Percentiles rank a stretch among this genome's conserved stretches.
Conservation (phyloP, 2,888 invertebrate species). For the Lycia hirtaria region DNA sequence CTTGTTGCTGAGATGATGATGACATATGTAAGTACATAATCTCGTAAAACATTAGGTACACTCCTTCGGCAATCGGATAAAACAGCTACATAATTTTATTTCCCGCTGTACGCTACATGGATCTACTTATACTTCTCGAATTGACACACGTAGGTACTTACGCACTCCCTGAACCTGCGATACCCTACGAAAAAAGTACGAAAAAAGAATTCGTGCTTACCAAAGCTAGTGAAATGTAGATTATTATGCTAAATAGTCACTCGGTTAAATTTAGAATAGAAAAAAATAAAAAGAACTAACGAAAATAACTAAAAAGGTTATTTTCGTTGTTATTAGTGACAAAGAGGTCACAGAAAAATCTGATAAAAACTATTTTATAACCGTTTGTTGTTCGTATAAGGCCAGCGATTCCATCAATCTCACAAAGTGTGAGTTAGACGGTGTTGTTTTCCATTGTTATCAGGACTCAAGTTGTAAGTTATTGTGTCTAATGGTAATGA, state of each 20-base stretch:
- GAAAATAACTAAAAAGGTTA: constrained; percentile 26
- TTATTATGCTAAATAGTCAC: neutral
- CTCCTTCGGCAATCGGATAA: too few relatives aligned
- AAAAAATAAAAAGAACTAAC: constrained; percentile 5
- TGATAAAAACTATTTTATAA: constrained; percentile 71
- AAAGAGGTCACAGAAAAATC: constrained; percentile 53
- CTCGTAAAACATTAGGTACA: too few relatives aligned
- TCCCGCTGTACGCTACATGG: too few relatives aligned
- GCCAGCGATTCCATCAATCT: constrained; percentile 68
- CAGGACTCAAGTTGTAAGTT: neutral
- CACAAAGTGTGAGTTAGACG: constrained; percentile 62
- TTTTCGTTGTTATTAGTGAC: constrained; percentile 51
- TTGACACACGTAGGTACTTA: too few relatives aligned
- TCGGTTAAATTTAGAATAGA: constrained; percentile 4
- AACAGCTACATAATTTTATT: too few relatives aligned
- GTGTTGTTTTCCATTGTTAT: constrained; percentile 58
- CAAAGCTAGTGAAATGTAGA: neutral
- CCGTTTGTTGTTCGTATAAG: constrained; percentile 67
- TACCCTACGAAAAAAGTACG: neutral
- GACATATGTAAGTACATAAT: too few relatives aligned
- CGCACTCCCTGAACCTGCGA: too few relatives aligned
- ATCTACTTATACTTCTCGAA: too few relatives aligned
- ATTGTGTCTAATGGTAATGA: neutral
- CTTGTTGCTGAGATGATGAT: too few relatives aligned
- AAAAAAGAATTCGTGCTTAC: neutral